phyloP scores from a whole-genome alignment of 92 coral and sea anemone genomes.

The Parazoanthus swiftii region DNA sequence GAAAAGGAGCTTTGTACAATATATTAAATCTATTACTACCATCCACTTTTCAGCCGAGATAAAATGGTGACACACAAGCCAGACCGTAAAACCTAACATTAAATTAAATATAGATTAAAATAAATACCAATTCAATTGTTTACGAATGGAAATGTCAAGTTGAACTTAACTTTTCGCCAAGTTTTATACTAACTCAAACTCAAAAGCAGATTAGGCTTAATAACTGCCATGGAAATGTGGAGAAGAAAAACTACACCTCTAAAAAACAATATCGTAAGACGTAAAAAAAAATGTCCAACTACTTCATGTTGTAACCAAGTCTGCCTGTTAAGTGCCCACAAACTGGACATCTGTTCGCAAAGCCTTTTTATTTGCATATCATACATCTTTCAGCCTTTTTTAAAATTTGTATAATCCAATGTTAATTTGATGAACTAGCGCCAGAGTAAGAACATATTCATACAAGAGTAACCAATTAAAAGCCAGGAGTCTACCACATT shows the following conservation, averaged over 20 bases:
- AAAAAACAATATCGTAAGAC: background rate
- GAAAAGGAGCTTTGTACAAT: slow-evolving; percentile 30
- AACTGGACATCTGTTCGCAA: background rate
- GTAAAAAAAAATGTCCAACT: background rate
- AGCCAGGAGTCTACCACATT: too few relatives aligned
- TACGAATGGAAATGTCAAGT: background rate
- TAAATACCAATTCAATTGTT: background rate
- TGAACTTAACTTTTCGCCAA: background rate
- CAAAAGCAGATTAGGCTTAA: background rate
- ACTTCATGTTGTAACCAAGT: background rate
- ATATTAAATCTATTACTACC: slow-evolving; percentile 2
- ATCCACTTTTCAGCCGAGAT: background rate
- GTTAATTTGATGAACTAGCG: too few relatives aligned
- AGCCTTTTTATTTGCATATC: background rate
- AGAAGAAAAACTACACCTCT: background rate
- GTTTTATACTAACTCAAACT: background rate
- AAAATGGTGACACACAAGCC: background rate
- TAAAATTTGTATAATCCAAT: background rate
- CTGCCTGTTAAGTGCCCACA: background rate
- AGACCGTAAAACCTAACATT: background rate
- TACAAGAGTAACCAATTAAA: background rate
- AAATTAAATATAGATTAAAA: background rate
- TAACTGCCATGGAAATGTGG: background rate
- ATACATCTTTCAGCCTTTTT: background rate
- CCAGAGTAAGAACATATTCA: background rate